phyloP scores from a whole-genome alignment of 2,888 invertebrate species.

The Biston betularia region DNA sequence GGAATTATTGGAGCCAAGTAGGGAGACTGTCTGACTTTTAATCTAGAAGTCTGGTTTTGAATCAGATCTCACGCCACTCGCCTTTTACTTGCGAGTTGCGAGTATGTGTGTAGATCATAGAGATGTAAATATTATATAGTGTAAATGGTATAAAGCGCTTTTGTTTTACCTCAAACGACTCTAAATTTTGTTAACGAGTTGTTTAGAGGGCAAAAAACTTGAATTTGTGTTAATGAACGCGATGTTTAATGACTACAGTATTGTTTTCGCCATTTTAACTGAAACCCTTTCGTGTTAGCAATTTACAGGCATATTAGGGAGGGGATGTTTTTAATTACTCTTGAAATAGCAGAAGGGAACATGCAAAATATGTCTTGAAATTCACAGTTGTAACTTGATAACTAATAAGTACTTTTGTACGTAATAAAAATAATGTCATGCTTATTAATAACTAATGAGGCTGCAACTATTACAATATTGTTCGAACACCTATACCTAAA shows the following conservation, averaged over 20 bases:
- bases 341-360: too few species aligned
- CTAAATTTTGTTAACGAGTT: constrained; percentile 24
- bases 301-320: background rate
- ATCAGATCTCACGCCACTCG: too few species aligned
- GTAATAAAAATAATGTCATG: background rate
- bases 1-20: too few species aligned
- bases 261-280: background rate
- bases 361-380: too few species aligned
- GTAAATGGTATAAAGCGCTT: constrained; percentile 19
- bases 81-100: too few species aligned
- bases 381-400: too few species aligned
- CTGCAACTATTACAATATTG: too few species aligned
- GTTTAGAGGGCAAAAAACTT: constrained; percentile 14
- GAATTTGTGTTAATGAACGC: constrained; percentile 11
- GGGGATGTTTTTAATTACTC: background rate
- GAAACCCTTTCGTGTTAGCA: background rate
- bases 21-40: too few species aligned
- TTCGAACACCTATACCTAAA: too few species aligned
- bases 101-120: too few species aligned
- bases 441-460: too few species aligned
- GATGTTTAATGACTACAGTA: constrained; percentile 19
- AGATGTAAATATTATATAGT: constrained; percentile 11
- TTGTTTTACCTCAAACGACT: constrained; percentile 19
- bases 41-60: too few species aligned
- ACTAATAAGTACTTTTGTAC: background rate